These are phyloP conservation scores for Trochalopteron elliotii DNA, from an alignment of 2,113 vertebrate species.

Conservation along the genomic window DNA sequence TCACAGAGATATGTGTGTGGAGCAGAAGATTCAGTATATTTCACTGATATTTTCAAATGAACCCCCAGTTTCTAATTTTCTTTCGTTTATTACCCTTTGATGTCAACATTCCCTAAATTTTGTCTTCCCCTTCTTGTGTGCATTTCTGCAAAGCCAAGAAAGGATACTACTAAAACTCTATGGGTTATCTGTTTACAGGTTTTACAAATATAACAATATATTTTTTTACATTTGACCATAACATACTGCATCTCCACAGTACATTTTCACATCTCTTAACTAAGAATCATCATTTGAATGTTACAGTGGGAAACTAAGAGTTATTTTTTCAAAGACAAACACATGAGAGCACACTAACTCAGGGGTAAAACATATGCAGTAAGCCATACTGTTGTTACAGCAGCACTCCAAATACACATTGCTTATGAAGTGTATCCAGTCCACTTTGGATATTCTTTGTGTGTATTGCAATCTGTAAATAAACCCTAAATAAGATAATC, in stretches of 20 bases:
- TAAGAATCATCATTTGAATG: neutral
- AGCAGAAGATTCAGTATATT: neutral
- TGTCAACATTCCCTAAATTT: neutral
- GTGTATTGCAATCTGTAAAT: neutral
- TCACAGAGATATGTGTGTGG: neutral
- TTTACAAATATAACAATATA: neutral
- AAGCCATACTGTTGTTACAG: neutral
- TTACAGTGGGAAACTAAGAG: neutral
- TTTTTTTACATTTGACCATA: neutral
- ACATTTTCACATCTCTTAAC: neutral
- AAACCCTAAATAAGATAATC: neutral
- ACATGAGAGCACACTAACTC: neutral
- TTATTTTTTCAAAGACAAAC: neutral
- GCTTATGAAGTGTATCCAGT: neutral
- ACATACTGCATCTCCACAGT: neutral
- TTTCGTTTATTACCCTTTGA: neutral
- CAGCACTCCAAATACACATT: neutral
- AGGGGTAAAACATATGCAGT: rapidly evolving
- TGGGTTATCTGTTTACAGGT: rapidly evolving
- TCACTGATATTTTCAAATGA: neutral
- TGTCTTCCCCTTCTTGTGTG: neutral
- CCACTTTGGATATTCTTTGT: neutral
- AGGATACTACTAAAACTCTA: neutral
- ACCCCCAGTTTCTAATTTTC: neutral
- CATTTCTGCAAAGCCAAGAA: neutral